Percentiles rank a stretch among this genome's conserved stretches.
These are phyloP conservation scores for Apotomis betuletana DNA, from an alignment of 2,888 invertebrate species.

Conservation along the genomic window DNA sequence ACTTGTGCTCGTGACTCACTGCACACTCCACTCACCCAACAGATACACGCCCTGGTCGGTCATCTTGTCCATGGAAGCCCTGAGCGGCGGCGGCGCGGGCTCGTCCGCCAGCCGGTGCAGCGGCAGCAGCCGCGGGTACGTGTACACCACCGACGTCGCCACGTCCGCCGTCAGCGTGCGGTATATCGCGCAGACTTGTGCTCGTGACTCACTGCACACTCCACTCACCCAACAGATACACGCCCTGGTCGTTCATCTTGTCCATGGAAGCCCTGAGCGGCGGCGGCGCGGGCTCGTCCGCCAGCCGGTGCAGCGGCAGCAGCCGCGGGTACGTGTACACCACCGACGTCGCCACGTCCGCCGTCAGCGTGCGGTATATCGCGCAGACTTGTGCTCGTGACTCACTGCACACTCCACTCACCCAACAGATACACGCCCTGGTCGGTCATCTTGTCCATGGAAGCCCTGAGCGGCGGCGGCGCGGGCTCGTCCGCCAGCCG, in stretches of 20 bases:
- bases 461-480: conserved; percentile 90
- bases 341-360: conserved; percentile 92
- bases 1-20: too few relatives aligned
- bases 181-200: too few relatives aligned
- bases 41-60: conserved; percentile 94
- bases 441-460: conserved; percentile 92
- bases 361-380: conserved; percentile 92
- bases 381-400: too few relatives aligned
- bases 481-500: conserved; percentile 81
- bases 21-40: conserved; percentile 83
- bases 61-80: conserved; percentile 95
- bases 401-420: conserved; percentile 60
- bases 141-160: conserved; percentile 90
- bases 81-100: conserved; percentile 85
- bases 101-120: conserved; percentile 86
- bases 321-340: conserved; percentile 97
- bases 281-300: conserved; percentile 76
- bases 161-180: conserved; percentile 94
- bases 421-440: conserved; percentile 95
- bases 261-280: conserved; percentile 94
- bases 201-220: too few relatives aligned
- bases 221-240: conserved; percentile 91
- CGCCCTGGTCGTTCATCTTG: conserved; percentile 93
- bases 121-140: conserved; percentile 96
- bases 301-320: conserved; percentile 90